phyloP scores from a whole-genome alignment of 2,888 invertebrate species.

The Aspidiotus rigidus region DNA sequence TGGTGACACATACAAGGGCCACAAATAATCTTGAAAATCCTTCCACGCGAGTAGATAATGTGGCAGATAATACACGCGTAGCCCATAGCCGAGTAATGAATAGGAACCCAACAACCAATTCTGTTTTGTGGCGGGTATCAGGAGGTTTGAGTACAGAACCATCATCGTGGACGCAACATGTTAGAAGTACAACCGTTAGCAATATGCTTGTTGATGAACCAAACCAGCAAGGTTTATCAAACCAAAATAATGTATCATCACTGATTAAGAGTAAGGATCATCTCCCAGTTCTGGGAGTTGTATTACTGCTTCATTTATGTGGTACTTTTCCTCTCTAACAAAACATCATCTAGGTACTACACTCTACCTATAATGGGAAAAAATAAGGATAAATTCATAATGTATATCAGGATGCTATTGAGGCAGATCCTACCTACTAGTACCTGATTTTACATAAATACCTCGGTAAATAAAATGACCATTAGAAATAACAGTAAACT shows the following conservation, averaged over 20 bases:
- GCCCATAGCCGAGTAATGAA: constrained; percentile 49
- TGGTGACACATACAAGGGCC: constrained; percentile 17
- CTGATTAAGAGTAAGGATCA: no score
- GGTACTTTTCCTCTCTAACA: no score
- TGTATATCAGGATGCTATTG: no score
- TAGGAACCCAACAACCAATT: constrained; percentile 42
- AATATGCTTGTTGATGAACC: constrained; percentile 41
- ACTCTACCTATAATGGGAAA: no score
- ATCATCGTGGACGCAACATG: constrained; percentile 12
- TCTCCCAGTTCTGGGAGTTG: no score
- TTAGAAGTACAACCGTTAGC: constrained; percentile 14
- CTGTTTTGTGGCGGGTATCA: constrained; percentile 37
- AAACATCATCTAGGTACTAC: no score
- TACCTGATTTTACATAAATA: no score
- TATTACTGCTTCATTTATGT: no score
- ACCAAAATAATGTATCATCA: constrained; percentile 3
- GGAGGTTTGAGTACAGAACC: constrained; percentile 33
- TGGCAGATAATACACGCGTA: constrained; percentile 38
- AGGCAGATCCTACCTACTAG: no score
- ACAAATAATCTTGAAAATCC: constrained; percentile 9
- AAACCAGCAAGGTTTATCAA: constrained; percentile 48
- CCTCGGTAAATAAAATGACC: no score
- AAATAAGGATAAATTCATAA: no score
- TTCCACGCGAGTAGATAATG: constrained; percentile 40
- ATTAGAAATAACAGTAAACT: no score